Conservation (phyloP, 2,888 invertebrate genomes). For the Pandemis corylana region DNA sequence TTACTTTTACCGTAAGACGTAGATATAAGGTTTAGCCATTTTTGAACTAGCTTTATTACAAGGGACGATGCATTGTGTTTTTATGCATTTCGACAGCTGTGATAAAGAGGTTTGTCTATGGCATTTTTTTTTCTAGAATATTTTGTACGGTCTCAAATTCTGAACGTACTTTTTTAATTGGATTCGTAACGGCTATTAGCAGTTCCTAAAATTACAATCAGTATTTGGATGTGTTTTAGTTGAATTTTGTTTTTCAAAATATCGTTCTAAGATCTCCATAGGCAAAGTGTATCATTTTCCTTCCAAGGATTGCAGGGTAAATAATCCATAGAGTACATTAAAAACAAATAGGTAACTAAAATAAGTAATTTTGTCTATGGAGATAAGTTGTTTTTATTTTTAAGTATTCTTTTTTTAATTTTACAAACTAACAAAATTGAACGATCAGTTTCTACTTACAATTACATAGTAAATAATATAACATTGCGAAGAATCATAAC, state of each 20-base stretch:
- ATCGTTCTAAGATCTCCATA: constrained; percentile 52
- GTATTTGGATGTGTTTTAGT: constrained; percentile 71
- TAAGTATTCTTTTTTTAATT: constrained; percentile 29
- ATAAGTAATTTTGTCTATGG: constrained; percentile 59
- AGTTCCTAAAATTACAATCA: constrained; percentile 83
- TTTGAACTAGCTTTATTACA: constrained; percentile 76
- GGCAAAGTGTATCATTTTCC: constrained; percentile 51
- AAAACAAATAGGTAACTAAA: constrained; percentile 54
- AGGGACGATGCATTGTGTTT: constrained; percentile 74
- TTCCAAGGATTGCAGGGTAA: constrained; percentile 67
- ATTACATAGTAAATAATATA: neutral
- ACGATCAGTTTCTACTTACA: neutral
- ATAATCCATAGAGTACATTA: constrained; percentile 63
- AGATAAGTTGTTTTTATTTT: constrained; percentile 44
- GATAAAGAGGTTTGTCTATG: constrained; percentile 83
- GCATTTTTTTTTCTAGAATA: constrained; percentile 59
- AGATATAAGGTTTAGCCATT: constrained; percentile 80
- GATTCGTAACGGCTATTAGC: constrained; percentile 68
- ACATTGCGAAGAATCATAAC: neutral
- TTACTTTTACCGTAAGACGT: constrained; percentile 78
- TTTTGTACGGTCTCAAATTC: constrained; percentile 31
- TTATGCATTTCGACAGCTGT: constrained; percentile 82
- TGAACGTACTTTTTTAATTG: constrained; percentile 40
- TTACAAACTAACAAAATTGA: constrained; percentile 20
- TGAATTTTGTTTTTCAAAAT: constrained; percentile 46